Evolutionary conservation across 2,797 vertebrate genomes (phyloP).

Genomic region (Chelidonichthys spinosus): DNA sequence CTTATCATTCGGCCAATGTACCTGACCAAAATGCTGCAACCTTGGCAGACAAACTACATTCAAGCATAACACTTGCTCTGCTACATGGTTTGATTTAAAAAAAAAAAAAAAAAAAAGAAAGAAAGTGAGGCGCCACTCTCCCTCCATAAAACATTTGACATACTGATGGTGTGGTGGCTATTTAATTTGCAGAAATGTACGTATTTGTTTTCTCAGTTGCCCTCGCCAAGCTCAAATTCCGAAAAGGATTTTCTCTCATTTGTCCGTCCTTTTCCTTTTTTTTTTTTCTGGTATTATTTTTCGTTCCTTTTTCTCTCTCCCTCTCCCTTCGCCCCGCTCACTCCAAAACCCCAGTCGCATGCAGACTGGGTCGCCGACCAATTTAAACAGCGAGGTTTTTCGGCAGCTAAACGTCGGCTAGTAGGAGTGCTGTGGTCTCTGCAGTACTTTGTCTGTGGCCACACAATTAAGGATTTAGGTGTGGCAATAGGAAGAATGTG

Average conservation of each 20-base stretch:
- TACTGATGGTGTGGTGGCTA: slow-evolving; percentile 69
- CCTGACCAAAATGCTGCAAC: slow-evolving; percentile 18
- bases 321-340: slow-evolving; percentile 41
- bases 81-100: slow-evolving; percentile 55
- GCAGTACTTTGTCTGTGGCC: slow-evolving; percentile 86
- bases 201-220: slow-evolving; percentile 81
- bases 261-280: slow-evolving; percentile 62
- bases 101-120: slow-evolving; percentile 8
- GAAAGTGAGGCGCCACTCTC: slow-evolving; percentile 60
- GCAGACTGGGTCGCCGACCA: slow-evolving; percentile 80
- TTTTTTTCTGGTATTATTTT: slow-evolving; percentile 74
- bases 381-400: slow-evolving; percentile 83
- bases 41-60: slow-evolving; percentile 28
- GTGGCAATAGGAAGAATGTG: slow-evolving; percentile 88
- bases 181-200: slow-evolving; percentile 74
- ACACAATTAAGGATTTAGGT: slow-evolving; percentile 89
- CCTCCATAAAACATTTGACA: slow-evolving; percentile 73
- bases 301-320: slow-evolving; percentile 50
- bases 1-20: slow-evolving; percentile 21
- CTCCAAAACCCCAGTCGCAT: slow-evolving; percentile 75
- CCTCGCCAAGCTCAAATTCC: slow-evolving; percentile 77
- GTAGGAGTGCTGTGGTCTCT: slow-evolving; percentile 83
- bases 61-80: slow-evolving; percentile 32
- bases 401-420: slow-evolving; percentile 80
- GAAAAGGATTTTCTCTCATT: slow-evolving; percentile 81